Evolutionary conservation across 2,797 vertebrate genomes (phyloP), one percentile per base, ranked within the genome.

Genomic region (Lophotriccus pileatus): DNA sequence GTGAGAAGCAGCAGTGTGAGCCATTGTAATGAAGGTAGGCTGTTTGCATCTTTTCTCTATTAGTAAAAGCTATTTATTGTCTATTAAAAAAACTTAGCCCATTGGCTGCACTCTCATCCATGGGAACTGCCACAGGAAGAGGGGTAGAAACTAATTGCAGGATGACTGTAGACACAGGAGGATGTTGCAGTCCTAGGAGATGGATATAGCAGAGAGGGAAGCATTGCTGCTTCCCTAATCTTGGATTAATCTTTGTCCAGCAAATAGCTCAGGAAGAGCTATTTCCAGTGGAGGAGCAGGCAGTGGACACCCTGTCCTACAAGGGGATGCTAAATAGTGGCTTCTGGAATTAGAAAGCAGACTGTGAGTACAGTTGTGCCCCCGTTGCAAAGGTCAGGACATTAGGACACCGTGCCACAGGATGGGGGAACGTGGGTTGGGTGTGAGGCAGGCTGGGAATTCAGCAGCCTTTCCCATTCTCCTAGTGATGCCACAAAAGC

Each of bases 201-300:
- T 93, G 77, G 34, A 10, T 86, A 89, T 90, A 90, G 70, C 88
- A 94, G 86, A 79, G 21, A 66, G 46, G 43, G 74, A 93, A 62
- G 86, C 49, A 16, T 3, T 43, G 53, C 50, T 66, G 34, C 69
- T 36, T 85, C 37, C 2, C 0, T 28, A 77, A 25, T 21, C 34
- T 77, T 68, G 60, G 69, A 28, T 58, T 36, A 72, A 55, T 73
- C 25, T 58, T 94, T 24, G 17, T 64, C 69, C 73, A 60, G 23
- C 41, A 83, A 52, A n/a, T 2, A 86, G 28, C 49, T 53, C 5
- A 3, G 58, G 67, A 73, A 81, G 41, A 77, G 37, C 37, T 37
- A 74, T 30, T 74, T 27, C 39, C 75, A 27, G 32, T 68, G 62
- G 53, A 72, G 62, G 15, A 84, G 32, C 27, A 41, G 55, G 53